A percentile compares a stretch with the other conserved stretches of the same genome.
phyloP scores from a whole-genome alignment of 1,140 invertebrate genomes.

The Caenorhabditis latens region DNA sequence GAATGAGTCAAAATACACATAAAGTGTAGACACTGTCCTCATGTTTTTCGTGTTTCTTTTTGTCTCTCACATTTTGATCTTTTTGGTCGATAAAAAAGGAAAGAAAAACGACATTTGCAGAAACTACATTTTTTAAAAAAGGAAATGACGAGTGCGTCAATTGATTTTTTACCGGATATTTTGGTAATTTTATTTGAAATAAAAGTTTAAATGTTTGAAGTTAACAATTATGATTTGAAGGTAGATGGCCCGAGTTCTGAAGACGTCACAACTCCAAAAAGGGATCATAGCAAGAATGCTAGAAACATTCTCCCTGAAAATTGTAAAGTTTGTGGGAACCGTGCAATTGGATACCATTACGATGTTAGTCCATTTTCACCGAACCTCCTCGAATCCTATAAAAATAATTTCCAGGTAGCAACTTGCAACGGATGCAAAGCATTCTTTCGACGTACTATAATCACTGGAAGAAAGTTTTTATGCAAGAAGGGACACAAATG shows the following conservation, averaged over 20 bases:
- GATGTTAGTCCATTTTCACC: background rate
- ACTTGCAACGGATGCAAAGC: conserved; percentile 17
- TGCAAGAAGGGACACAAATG: background rate
- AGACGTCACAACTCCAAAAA: too few species aligned
- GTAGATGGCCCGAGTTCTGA: too few species aligned
- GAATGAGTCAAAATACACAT: conserved; percentile 19
- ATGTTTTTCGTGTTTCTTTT: conserved; percentile 6
- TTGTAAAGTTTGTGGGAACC: background rate
- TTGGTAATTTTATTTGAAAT: background rate
- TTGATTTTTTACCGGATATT: background rate
- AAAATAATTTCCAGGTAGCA: background rate
- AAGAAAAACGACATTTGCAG: too few species aligned
- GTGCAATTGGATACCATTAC: conserved; percentile 2
- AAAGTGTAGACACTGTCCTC: background rate
- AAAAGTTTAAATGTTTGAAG: too few species aligned
- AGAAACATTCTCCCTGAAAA: background rate
- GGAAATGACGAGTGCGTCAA: background rate
- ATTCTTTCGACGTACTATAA: background rate
- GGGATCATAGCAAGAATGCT: background rate
- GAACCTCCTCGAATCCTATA: too few species aligned
- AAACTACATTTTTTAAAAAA: too few species aligned
- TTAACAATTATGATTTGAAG: too few species aligned
- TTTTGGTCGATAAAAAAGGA: too few species aligned
- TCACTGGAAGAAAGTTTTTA: background rate
- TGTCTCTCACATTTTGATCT: background rate